Evolutionary conservation across 2,888 invertebrate genomes (phyloP).

Genomic region (Lingula anatina): DNA sequence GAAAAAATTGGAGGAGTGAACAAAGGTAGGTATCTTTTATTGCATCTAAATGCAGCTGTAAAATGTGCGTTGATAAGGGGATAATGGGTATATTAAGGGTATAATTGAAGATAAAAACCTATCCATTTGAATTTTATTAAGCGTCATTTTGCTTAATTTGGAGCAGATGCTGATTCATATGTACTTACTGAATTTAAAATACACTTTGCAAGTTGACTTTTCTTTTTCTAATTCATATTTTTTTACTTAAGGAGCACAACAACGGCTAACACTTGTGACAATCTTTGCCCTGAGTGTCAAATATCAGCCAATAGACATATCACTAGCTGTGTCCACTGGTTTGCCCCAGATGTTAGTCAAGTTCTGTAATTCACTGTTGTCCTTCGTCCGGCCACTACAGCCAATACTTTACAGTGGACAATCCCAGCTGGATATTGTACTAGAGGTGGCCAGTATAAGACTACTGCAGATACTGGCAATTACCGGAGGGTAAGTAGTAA

Average conservation of each 20-base stretch:
- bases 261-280: slow-evolving; percentile 55
- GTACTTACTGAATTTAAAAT: too few relatives aligned
- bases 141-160: too few relatives aligned
- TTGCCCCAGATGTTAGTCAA: slow-evolving; percentile 55
- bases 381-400: slow-evolving; percentile 24
- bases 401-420: slow-evolving; percentile 21
- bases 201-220: too few relatives aligned
- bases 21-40: too few relatives aligned
- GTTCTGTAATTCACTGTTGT: slow-evolving; percentile 47
- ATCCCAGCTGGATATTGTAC: slow-evolving; percentile 28
- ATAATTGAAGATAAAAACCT: too few relatives aligned
- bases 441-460: slow-evolving; percentile 55
- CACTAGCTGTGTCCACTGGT: slow-evolving; percentile 59
- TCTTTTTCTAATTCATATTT: too few relatives aligned
- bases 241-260: slow-evolving; percentile 32
- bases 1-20: too few relatives aligned
- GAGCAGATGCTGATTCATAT: too few relatives aligned
- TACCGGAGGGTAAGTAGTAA: slow-evolving; percentile 55
- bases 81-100: too few relatives aligned
- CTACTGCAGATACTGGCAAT: slow-evolving; percentile 59
- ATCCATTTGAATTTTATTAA: too few relatives aligned
- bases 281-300: slow-evolving; percentile 59
- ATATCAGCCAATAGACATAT: slow-evolving; percentile 58
- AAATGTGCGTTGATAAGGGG: too few relatives aligned
- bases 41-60: too few relatives aligned